These are phyloP conservation scores for Papilio demoleus DNA, from an alignment of 2,888 invertebrate species.

Conservation along the genomic window DNA sequence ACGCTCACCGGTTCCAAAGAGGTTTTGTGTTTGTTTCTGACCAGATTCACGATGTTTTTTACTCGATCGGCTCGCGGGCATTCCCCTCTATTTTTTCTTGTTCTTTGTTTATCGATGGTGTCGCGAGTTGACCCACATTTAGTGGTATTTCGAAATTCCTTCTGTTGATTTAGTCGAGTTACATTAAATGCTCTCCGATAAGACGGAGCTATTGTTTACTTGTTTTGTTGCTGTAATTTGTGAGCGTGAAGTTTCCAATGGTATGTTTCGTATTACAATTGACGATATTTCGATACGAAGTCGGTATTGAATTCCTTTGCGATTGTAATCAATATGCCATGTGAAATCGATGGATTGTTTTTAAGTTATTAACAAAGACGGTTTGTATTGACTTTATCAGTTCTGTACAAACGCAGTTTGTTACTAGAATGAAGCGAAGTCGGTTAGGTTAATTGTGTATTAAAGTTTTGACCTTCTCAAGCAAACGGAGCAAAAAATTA, in stretches of 20 bases:
- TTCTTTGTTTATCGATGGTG: constrained; percentile 43
- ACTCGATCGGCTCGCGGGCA: constrained; percentile 44
- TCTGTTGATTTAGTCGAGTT: constrained; percentile 50
- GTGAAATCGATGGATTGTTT: constrained; percentile 42
- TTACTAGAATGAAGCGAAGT: constrained; percentile 47
- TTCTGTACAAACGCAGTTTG: constrained; percentile 49
- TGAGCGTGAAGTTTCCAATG: constrained; percentile 47
- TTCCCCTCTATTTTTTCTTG: constrained; percentile 48
- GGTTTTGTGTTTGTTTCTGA: constrained; percentile 75
- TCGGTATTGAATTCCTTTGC: constrained; percentile 54
- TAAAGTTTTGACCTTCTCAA: constrained; percentile 52
- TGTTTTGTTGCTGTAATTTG: constrained; percentile 48
- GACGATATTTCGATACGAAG: constrained; percentile 51
- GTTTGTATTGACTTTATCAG: constrained; percentile 60
- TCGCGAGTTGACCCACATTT: constrained; percentile 64
- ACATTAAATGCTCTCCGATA: constrained; percentile 52
- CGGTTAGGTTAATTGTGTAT: constrained; percentile 45
- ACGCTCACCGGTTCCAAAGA: constrained; percentile 52
- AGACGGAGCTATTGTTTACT: constrained; percentile 54
- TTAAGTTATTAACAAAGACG: constrained; percentile 58
- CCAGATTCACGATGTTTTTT: constrained; percentile 49
- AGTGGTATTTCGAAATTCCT: constrained; percentile 58
- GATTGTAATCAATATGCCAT: constrained; percentile 48
- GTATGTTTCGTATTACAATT: constrained; percentile 57
- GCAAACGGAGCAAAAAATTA: constrained; percentile 56